phyloP scores from a whole-genome alignment of 2,113 vertebrate species.

The Nesospiza acunhae region DNA sequence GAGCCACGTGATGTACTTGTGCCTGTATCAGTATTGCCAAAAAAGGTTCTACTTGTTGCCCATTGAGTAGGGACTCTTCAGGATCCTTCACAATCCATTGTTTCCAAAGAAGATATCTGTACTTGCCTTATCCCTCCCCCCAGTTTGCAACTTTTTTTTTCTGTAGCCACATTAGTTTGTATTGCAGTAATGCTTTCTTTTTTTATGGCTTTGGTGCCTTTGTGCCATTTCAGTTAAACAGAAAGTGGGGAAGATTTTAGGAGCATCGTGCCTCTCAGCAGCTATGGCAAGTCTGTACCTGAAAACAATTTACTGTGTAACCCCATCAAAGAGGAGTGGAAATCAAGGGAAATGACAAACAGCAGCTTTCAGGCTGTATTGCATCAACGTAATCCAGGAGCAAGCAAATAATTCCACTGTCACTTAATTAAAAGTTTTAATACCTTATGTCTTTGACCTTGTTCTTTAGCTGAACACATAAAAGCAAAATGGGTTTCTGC shows the following conservation, averaged over 20 bases:
- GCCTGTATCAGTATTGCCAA: neutral
- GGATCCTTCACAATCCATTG: neutral
- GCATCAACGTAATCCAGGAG: neutral
- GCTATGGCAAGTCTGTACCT: neutral
- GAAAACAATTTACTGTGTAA: neutral
- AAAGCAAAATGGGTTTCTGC: slow-evolving; percentile 42
- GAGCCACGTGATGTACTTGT: neutral
- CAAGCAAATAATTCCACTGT: slow-evolving; percentile 27
- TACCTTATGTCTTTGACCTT: slow-evolving; percentile 60
- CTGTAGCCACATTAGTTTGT: neutral
- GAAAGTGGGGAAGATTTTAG: neutral
- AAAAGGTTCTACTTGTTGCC: neutral
- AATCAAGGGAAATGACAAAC: slow-evolving; percentile 10
- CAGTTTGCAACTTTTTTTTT: neutral
- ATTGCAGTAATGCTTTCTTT: neutral
- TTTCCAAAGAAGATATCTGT: neutral
- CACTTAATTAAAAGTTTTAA: slow-evolving; percentile 65
- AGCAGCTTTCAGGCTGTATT: slow-evolving; percentile 1
- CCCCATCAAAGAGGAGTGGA: neutral
- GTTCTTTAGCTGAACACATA: slow-evolving; percentile 45
- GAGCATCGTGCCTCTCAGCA: neutral
- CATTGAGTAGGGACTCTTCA: accelerated
- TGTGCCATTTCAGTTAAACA: neutral
- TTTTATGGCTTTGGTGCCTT: neutral
- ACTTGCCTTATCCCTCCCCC: neutral